A percentile compares a stretch with the other conserved stretches of the same genome.
These are phyloP conservation scores for Tiphia femorata DNA, from an alignment of 2,888 invertebrate species.

Conservation along the genomic window DNA sequence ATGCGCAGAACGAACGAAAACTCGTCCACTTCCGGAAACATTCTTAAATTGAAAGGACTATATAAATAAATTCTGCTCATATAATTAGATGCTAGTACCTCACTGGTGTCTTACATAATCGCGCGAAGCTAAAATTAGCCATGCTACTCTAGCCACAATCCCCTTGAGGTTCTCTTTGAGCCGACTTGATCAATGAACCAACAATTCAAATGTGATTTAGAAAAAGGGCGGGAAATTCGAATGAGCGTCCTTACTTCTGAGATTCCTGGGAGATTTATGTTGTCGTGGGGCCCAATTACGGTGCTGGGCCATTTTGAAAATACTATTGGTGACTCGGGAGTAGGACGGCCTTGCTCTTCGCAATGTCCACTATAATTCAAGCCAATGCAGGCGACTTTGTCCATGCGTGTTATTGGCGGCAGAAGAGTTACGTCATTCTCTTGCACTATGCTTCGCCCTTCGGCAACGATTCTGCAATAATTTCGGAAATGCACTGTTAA, in stretches of 20 bases:
- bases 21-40: too few relatives aligned
- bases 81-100: too few relatives aligned
- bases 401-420: constrained; percentile 83
- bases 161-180: too few relatives aligned
- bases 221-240: too few relatives aligned
- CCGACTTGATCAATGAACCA: too few relatives aligned
- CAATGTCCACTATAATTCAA: constrained; percentile 91
- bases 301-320: constrained; percentile 89
- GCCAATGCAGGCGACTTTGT: constrained; percentile 88
- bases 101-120: too few relatives aligned
- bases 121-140: too few relatives aligned
- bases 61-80: too few relatives aligned
- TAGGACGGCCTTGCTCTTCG: constrained; percentile 82
- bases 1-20: too few relatives aligned
- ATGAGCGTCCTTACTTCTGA: constrained; percentile 77
- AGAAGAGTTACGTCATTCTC: constrained; percentile 74
- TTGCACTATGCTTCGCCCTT: constrained; percentile 71
- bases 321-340: constrained; percentile 83
- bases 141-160: too few relatives aligned
- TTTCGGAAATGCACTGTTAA: background rate
- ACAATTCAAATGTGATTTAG: too few relatives aligned
- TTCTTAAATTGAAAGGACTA: too few relatives aligned
- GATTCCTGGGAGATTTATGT: constrained; percentile 75
- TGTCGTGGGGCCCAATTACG: constrained; percentile 80
- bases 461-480: constrained; percentile 67